These are phyloP conservation scores for Parnassius apollo DNA, from an alignment of 2,888 invertebrate genomes.

Conservation along the genomic window DNA sequence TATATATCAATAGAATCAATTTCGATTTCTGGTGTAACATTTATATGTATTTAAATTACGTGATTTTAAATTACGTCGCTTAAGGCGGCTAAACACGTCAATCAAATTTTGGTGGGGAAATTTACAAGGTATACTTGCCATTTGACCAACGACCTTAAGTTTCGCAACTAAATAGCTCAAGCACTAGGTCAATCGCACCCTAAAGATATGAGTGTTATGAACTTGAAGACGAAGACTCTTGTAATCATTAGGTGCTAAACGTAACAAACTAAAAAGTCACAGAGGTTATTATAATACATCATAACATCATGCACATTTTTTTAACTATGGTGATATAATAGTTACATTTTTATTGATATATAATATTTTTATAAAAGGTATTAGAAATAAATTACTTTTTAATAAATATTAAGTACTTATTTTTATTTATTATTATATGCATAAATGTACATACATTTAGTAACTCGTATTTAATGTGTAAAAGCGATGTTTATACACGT, in stretches of 20 bases:
- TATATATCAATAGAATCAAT: neutral
- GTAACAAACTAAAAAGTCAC: neutral
- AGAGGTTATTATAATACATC: too few species aligned
- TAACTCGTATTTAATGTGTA: too few species aligned
- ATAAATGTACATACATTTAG: too few species aligned
- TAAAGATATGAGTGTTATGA: slow-evolving; percentile 14
- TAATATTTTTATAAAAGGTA: too few species aligned
- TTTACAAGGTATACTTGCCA: neutral
- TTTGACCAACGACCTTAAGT: slow-evolving; percentile 27
- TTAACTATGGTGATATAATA: too few species aligned
- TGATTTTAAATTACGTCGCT: neutral
- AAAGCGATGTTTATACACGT: too few species aligned
- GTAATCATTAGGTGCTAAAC: neutral
- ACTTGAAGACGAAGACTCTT: neutral
- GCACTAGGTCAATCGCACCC: slow-evolving; percentile 29
- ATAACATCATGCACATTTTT: too few species aligned
- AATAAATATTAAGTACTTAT: too few species aligned
- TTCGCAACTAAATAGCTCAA: slow-evolving; percentile 24
- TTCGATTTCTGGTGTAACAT: neutral
- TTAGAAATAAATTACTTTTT: too few species aligned
- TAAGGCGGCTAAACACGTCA: neutral
- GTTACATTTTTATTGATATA: too few species aligned
- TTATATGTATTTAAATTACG: neutral
- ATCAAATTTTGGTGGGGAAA: neutral
- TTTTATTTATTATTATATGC: too few species aligned